A percentile compares a stretch with the other conserved stretches of the same genome.
Conservation (phyloP, 1,140 invertebrate genomes). For the Aphidius gifuensis region DNA sequence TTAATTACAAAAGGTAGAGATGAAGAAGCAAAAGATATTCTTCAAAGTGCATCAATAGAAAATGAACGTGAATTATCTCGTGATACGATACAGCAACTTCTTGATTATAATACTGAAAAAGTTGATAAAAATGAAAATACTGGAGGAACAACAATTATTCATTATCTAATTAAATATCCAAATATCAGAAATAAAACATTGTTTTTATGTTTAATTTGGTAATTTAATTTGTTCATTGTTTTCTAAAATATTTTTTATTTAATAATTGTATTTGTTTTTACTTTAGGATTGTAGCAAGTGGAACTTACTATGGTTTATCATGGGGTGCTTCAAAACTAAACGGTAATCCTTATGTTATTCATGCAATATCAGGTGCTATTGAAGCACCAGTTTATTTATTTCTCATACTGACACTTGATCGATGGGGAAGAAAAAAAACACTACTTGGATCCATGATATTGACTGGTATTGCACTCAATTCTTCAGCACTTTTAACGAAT, state of each 20-base stretch:
- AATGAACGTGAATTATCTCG: constrained; percentile 62
- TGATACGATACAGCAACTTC: constrained; percentile 57
- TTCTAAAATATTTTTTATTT: constrained; percentile 9
- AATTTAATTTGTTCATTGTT: constrained; percentile 32
- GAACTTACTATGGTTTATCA: constrained; percentile 79
- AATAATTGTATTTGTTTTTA: constrained; percentile 15
- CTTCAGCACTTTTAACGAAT: constrained; percentile 60
- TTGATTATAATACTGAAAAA: constrained; percentile 47
- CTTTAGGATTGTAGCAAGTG: constrained; percentile 72
- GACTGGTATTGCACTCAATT: constrained; percentile 62
- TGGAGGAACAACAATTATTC: constrained; percentile 58
- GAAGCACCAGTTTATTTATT: constrained; percentile 75
- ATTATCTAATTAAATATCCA: constrained; percentile 67
- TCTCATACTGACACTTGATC: constrained; percentile 67
- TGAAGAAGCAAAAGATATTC: constrained; percentile 67
- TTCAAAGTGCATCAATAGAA: constrained; percentile 67
- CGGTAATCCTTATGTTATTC: constrained; percentile 73
- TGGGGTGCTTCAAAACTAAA: constrained; percentile 74
- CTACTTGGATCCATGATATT: constrained; percentile 69
- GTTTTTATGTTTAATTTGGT: constrained; percentile 77
- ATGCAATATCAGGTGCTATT: constrained; percentile 72
- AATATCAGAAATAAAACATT: constrained; percentile 69
- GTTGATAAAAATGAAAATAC: constrained; percentile 46
- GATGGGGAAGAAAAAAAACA: constrained; percentile 69
- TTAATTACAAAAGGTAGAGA: constrained; percentile 69